Evolutionary conservation across 2,113 vertebrate species (phyloP).

Genomic region (Gambusia affinis): DNA sequence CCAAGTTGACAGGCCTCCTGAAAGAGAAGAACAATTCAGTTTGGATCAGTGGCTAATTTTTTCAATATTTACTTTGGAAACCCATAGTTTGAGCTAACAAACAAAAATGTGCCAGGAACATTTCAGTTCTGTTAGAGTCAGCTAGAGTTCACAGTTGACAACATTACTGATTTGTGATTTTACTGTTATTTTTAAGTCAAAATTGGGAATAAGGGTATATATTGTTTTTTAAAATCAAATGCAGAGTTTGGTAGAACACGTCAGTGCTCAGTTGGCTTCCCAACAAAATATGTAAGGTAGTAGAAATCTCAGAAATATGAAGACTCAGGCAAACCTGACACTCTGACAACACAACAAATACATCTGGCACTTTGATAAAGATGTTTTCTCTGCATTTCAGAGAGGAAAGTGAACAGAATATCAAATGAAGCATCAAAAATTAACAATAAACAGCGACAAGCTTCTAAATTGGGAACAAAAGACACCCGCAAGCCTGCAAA

Average conservation of each 20-base stretch:
- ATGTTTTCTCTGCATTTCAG: slow-evolving; percentile 72
- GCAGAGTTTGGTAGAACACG: slow-evolving; percentile 35
- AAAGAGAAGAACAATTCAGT: slow-evolving; percentile 55
- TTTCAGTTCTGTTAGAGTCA: slow-evolving; percentile 44
- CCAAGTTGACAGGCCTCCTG: slow-evolving; percentile 77
- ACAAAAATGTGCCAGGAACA: slow-evolving; percentile 30
- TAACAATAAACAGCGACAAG: slow-evolving; percentile 83
- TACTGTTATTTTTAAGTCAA: slow-evolving; percentile 25
- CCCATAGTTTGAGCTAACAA: slow-evolving; percentile 34
- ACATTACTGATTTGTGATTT: slow-evolving; percentile 40
- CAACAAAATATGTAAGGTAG: slow-evolving; percentile 50
- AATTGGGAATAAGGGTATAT: slow-evolving; percentile 57
- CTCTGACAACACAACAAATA: slow-evolving; percentile 61
- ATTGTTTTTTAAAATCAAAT: slow-evolving; percentile 53
- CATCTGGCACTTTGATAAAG: slow-evolving; percentile 77
- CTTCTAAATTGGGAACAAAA: slow-evolving; percentile 84
- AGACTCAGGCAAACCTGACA: slow-evolving; percentile 67
- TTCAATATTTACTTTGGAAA: slow-evolving; percentile 43
- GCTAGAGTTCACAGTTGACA: slow-evolving; percentile 52
- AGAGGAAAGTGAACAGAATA: slow-evolving; percentile 74
- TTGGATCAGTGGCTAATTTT: slow-evolving; percentile 29
- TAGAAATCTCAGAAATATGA: slow-evolving; percentile 63
- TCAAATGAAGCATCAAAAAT: slow-evolving; percentile 81
- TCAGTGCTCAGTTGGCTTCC: slow-evolving; percentile 10
- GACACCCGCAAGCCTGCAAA: slow-evolving; percentile 77